These are phyloP conservation scores for Pelmatolapia mariae DNA, from an alignment of 2,113 vertebrate species.

Conservation along the genomic window DNA sequence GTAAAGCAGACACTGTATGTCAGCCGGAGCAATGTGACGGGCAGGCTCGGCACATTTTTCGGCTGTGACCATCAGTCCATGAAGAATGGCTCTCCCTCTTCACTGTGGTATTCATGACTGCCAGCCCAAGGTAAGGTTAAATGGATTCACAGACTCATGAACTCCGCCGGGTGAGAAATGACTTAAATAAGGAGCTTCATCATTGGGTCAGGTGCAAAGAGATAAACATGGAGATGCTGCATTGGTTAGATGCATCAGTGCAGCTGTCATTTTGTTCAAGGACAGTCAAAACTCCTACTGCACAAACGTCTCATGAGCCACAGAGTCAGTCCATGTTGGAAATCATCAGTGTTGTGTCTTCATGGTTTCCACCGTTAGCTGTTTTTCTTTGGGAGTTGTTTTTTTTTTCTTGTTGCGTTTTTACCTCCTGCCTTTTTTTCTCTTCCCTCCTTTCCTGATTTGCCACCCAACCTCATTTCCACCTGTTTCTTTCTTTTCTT, in stretches of 20 bases:
- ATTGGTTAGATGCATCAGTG: background rate
- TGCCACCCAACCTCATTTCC: background rate
- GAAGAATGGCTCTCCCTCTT: background rate
- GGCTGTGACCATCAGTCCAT: background rate
- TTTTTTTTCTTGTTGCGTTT: background rate
- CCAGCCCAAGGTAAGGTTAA: background rate
- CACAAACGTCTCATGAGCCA: background rate
- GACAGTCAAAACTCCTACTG: background rate
- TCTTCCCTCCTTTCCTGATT: background rate
- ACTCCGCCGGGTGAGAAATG: background rate
- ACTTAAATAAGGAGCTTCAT: background rate
- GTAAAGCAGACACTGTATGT: background rate
- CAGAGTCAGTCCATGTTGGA: accelerated
- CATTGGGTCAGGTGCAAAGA: background rate
- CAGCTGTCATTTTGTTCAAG: background rate
- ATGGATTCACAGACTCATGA: background rate
- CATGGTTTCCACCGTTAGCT: accelerated
- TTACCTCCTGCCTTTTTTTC: background rate
- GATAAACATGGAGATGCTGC: background rate
- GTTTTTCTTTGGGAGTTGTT: background rate
- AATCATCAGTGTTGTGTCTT: background rate
- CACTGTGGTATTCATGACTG: background rate
- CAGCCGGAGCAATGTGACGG: background rate
- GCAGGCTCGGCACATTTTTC: background rate
- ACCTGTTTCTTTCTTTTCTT: background rate